phyloP scores from a whole-genome alignment of 1,140 invertebrate genomes.

The Acyrthosiphon pisum region DNA sequence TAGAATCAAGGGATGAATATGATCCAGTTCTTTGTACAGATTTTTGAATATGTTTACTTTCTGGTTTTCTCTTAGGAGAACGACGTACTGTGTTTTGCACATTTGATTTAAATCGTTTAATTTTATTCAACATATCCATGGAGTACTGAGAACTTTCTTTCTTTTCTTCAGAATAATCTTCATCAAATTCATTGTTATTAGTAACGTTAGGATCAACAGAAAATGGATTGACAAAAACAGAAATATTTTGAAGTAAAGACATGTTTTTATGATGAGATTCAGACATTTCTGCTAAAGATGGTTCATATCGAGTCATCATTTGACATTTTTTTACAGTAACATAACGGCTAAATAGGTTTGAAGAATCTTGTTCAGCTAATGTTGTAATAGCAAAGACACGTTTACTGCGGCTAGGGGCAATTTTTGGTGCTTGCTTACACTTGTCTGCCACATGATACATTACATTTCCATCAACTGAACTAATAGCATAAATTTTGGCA shows the following conservation, averaged over 20 bases:
- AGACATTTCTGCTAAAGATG: slow-evolving; percentile 52
- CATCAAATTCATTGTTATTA: slow-evolving; percentile 62
- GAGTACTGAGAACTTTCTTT: slow-evolving; percentile 57
- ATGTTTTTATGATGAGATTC: slow-evolving; percentile 65
- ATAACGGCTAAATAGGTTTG: slow-evolving; percentile 39
- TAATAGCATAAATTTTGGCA: slow-evolving; percentile 83
- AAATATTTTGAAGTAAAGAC: slow-evolving; percentile 65
- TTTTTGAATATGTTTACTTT: slow-evolving; percentile 53
- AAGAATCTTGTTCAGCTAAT: slow-evolving; percentile 57
- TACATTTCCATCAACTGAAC: slow-evolving; percentile 84
- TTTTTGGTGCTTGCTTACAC: slow-evolving; percentile 38
- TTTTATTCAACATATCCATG: slow-evolving; percentile 54
- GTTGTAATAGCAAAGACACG: slow-evolving; percentile 58
- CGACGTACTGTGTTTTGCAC: slow-evolving; percentile 54
- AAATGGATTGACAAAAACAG: slow-evolving; percentile 69
- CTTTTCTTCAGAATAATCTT: slow-evolving; percentile 60
- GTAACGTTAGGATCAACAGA: slow-evolving; percentile 60
- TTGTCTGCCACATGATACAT: slow-evolving; percentile 76
- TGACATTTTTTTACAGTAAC: slow-evolving; percentile 57
- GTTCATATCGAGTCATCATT: slow-evolving; percentile 56
- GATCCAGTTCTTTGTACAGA: slow-evolving; percentile 59
- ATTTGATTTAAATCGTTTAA: slow-evolving; percentile 51
- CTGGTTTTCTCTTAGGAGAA: slow-evolving; percentile 52
- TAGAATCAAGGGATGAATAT: slow-evolving; percentile 59
- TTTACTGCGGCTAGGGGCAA: slow-evolving; percentile 29